Evolutionary conservation across 2,113 vertebrate genomes (phyloP).

Genomic region (Mustelus asterias): DNA sequence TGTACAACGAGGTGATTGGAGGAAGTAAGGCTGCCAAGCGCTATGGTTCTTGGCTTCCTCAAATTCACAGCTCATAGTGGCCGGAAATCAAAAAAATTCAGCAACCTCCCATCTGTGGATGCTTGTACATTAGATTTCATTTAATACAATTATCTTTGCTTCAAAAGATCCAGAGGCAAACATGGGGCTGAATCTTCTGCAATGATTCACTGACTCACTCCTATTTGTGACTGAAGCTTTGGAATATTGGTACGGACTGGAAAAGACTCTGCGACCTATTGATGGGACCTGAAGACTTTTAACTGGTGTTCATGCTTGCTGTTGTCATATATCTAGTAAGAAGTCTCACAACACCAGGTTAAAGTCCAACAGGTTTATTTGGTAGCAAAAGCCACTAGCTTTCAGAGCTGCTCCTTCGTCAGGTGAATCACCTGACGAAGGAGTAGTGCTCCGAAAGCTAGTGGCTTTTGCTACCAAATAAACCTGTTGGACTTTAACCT

Average conservation of each 20-base stretch:
- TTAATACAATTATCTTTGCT: not conserved
- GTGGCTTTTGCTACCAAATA: too few species aligned
- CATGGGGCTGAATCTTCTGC: not conserved
- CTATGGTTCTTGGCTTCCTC: not conserved
- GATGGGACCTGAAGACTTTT: not conserved
- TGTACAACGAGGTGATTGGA: not conserved
- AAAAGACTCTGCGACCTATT: not conserved
- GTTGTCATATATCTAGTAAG: too few species aligned
- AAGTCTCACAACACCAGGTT: too few species aligned
- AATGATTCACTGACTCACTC: not conserved
- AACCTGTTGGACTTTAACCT: too few species aligned
- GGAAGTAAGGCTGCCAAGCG: not conserved
- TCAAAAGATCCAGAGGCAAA: not conserved
- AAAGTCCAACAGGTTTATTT: too few species aligned
- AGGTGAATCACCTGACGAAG: too few species aligned
- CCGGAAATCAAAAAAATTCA: not conserved
- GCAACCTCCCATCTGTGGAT: not conserved
- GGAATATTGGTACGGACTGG: not conserved
- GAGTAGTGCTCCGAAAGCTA: too few species aligned
- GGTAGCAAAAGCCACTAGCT: too few species aligned
- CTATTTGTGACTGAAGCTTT: not conserved
- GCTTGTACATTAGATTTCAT: not conserved
- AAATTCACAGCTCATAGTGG: not conserved
- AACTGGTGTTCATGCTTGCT: not conserved
- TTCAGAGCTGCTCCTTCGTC: too few species aligned